Evolutionary conservation across 1,140 invertebrate genomes (phyloP).

Genomic region (Apis cerana): DNA sequence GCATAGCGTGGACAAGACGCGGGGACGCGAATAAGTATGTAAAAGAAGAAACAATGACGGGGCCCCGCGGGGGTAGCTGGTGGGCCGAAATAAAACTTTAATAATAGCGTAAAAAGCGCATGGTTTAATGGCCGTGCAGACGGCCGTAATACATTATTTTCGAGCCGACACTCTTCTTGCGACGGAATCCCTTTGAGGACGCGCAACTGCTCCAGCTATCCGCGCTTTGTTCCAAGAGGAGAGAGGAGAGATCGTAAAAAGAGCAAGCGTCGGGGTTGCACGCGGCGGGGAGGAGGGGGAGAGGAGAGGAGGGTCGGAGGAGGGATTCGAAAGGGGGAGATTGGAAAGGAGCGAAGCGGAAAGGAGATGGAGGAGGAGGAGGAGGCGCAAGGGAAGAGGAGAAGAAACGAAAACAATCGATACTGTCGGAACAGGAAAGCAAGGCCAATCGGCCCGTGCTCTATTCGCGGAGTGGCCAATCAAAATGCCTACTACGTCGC

Average conservation of each 20-base stretch:
- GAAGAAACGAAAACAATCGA: conserved; percentile 71
- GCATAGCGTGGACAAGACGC: conserved; percentile 44
- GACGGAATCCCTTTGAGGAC: conserved; percentile 52
- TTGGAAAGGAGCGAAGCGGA: not conserved
- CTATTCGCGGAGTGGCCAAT: conserved; percentile 77
- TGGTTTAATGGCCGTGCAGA: conserved; percentile 38
- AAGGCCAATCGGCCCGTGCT: conserved; percentile 72
- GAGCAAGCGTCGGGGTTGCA: conserved; percentile 14
- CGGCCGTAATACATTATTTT: conserved; percentile 51
- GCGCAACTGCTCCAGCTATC: conserved; percentile 45
- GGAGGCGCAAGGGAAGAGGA: conserved; percentile 29
- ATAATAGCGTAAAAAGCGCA: conserved; percentile 44
- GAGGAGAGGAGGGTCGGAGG: not conserved
- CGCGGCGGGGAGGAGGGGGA: not conserved
- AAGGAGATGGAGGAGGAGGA: not conserved
- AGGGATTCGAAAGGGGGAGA: not conserved
- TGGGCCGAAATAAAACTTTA: conserved; percentile 43
- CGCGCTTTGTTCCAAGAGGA: conserved; percentile 47
- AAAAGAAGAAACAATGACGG: conserved; percentile 36
- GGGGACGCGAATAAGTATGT: conserved; percentile 9
- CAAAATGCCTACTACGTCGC: conserved; percentile 80
- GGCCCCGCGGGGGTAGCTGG: conserved; percentile 6
- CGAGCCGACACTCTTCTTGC: conserved; percentile 49
- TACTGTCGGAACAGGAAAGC: conserved; percentile 72
- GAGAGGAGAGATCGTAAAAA: conserved; percentile 25